Evolutionary conservation across 2,888 invertebrate genomes (phyloP), one percentile per base, ranked within the genome.

Genomic region (Brachyopa scutellaris): DNA sequence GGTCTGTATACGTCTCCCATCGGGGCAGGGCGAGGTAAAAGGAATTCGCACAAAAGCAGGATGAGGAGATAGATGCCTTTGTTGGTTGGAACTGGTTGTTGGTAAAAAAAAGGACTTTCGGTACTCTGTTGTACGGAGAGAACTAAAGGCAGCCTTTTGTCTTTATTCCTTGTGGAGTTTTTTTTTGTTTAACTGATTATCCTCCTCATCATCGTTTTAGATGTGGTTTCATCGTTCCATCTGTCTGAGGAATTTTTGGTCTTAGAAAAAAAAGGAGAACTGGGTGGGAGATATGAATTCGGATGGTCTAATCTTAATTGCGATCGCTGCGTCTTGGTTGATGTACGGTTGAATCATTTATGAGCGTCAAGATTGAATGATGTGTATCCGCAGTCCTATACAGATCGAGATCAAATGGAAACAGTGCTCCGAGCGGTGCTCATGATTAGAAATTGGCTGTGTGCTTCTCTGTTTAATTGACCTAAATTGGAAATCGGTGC

Each of bases 381-480:
- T 7, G 1, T 40, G 13, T 26, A 61, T 45, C 2, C 2, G 7
- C 64, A 13, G 23, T 59, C 19, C 19, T 19, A n/a, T n/a, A 23
- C 51, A 31, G 64, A 64, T 76, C 49, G 23, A 53, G 45, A 64
- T 76, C 45, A 31, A 53, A 77, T 53, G 17, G 15, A 45, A 51
- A 49, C n/a, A 59, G 13, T 31, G 61, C 82, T 51, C 1, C 23
- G 33, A 77, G 66, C 77, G 55, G 4, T 29, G 61, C 47, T 51
- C 57, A 51, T 59, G 66, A 82, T 82, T 77, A 77, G 82, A 72
- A 67, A 76, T 76, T 69, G 66, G 47, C 40, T 80, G 15, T 47
- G 51, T 36, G 82, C 70, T 77, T 53, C 80, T 82, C 77, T 53
- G 82, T 82, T 77, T 82, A 77, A 82, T 82, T 82, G 82, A 82